Percentiles rank a stretch among this genome's conserved stretches.
These are phyloP conservation scores for Coelogynopora nodosa DNA, from an alignment of 2,888 invertebrate species.

Conservation along the genomic window DNA sequence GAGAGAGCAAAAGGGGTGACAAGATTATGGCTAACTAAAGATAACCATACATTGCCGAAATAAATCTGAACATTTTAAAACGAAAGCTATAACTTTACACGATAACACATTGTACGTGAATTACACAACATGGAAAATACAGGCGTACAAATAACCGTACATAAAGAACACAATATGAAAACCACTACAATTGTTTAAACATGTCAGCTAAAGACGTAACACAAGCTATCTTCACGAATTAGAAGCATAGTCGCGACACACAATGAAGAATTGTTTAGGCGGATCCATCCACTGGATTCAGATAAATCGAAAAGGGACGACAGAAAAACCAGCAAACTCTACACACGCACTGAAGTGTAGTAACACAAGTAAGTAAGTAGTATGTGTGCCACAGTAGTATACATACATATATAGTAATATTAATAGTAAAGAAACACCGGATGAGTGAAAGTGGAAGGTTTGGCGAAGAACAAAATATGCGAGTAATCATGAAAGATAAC, in stretches of 20 bases:
- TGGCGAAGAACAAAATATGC: not conserved
- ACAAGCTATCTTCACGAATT: too few species aligned
- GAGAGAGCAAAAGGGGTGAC: not conserved
- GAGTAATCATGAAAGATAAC: not conserved
- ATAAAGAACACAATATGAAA: not conserved
- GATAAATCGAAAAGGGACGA: not conserved
- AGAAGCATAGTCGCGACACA: too few species aligned
- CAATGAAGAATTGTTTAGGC: not conserved
- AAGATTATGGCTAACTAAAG: not conserved
- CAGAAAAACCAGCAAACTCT: not conserved
- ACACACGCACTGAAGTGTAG: too few species aligned
- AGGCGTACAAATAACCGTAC: not conserved
- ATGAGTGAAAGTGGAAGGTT: conserved; percentile 29
- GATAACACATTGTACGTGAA: not conserved
- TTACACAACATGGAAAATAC: not conserved
- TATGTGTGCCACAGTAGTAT: not conserved
- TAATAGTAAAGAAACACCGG: not conserved
- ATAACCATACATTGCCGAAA: not conserved
- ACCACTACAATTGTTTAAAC: not conserved
- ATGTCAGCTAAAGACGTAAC: too few species aligned
- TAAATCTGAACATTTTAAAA: not conserved
- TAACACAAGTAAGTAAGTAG: not conserved
- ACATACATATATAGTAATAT: not conserved
- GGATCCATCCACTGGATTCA: not conserved
- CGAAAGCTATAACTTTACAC: not conserved